Conservation (phyloP, 2,888 invertebrate species). For the Philopedon plagiatum region DNA sequence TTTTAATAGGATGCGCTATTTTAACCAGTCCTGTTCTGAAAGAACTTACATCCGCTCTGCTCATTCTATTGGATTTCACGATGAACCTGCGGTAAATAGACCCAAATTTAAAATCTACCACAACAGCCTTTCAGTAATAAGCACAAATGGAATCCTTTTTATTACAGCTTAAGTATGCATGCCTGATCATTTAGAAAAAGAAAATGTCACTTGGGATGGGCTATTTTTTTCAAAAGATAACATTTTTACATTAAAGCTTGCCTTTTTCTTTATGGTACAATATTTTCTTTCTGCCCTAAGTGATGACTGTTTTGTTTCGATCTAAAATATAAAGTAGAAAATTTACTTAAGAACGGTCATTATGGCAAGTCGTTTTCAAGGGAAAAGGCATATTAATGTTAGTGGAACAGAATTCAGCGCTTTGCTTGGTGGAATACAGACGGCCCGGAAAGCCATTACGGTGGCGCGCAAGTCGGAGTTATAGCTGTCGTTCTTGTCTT, state of each 20-base stretch:
- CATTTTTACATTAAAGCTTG: background rate
- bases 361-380: conserved; percentile 2
- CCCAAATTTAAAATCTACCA: no score
- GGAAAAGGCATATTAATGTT: background rate
- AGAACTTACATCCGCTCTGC: no score
- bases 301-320: conserved; percentile 1
- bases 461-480: no score
- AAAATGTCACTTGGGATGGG: background rate
- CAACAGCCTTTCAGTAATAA: no score
- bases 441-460: no score
- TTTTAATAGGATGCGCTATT: no score
- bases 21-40: no score
- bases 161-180: background rate
- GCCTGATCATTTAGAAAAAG: background rate
- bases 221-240: background rate
- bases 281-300: background rate
- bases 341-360: conserved; percentile 3
- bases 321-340: conserved; percentile 10
- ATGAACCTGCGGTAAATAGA: no score
- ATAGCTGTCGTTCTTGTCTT: no score
- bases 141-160: no score
- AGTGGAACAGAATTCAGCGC: background rate
- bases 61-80: no score
- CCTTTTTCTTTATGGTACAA: background rate
- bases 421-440: no score